phyloP scores from a whole-genome alignment of 2,797 vertebrate genomes.

The Rhincodon typus region DNA sequence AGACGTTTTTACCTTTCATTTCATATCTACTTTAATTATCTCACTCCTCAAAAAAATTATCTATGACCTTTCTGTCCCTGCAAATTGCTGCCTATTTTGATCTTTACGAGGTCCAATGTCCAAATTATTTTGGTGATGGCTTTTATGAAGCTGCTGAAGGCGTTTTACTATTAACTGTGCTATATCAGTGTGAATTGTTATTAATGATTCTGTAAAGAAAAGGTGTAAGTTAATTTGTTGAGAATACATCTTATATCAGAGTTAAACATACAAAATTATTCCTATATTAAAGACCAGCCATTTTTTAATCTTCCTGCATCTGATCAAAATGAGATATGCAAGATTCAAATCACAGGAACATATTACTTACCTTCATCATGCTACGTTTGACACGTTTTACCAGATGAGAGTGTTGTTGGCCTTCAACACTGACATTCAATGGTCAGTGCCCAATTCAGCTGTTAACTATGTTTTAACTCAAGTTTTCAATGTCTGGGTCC shows the following conservation, averaged over 20 bases:
- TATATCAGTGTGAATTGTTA: background rate
- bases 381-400: background rate
- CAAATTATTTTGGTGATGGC: background rate
- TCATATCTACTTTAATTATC: background rate
- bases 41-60: background rate
- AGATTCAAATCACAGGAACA: background rate
- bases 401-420: background rate
- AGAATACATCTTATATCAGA: background rate
- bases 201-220: background rate
- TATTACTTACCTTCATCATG: background rate
- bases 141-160: background rate
- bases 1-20: background rate
- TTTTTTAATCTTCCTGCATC: background rate
- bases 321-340: background rate
- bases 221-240: background rate
- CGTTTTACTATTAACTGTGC: background rate
- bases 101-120: background rate
- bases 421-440: background rate
- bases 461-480: background rate
- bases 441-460: background rate
- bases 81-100: background rate
- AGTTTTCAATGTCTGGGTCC: background rate
- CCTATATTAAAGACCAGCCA: background rate
- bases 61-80: background rate
- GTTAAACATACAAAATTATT: background rate